A percentile compares a stretch with the other conserved stretches of the same genome.
These are phyloP conservation scores for Cariama cristata DNA, from an alignment of 2,113 vertebrate genomes.

Conservation along the genomic window DNA sequence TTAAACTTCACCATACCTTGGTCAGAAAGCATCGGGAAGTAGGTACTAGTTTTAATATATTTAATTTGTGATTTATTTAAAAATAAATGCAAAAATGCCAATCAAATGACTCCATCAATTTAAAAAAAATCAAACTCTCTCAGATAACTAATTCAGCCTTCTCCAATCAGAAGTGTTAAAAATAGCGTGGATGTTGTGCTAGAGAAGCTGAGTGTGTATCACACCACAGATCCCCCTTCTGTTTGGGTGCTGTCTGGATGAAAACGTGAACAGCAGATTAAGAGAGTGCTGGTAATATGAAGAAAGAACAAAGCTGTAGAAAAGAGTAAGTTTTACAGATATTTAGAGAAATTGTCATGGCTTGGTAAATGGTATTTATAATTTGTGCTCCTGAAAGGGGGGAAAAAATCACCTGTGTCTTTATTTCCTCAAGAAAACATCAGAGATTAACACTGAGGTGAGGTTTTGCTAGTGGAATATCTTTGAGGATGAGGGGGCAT, in stretches of 20 bases:
- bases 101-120: background rate
- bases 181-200: background rate
- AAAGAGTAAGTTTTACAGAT: background rate
- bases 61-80: background rate
- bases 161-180: background rate
- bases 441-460: background rate
- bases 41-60: background rate
- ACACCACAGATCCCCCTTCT: background rate
- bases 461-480: background rate
- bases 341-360: background rate
- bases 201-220: background rate
- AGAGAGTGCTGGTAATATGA: background rate
- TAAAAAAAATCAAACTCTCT: background rate
- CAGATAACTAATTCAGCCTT: background rate
- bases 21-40: background rate
- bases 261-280: background rate
- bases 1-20: background rate
- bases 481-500: background rate
- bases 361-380: background rate
- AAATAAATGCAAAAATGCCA: background rate
- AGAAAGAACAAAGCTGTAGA: background rate
- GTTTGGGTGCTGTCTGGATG: background rate
- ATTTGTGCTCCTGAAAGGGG: background rate
- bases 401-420: background rate
- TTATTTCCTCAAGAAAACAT: background rate